A percentile compares a stretch with the other conserved stretches of the same genome.
Evolutionary conservation across 2,888 invertebrate species (phyloP).

Genomic region (Osedax fenrisi): DNA sequence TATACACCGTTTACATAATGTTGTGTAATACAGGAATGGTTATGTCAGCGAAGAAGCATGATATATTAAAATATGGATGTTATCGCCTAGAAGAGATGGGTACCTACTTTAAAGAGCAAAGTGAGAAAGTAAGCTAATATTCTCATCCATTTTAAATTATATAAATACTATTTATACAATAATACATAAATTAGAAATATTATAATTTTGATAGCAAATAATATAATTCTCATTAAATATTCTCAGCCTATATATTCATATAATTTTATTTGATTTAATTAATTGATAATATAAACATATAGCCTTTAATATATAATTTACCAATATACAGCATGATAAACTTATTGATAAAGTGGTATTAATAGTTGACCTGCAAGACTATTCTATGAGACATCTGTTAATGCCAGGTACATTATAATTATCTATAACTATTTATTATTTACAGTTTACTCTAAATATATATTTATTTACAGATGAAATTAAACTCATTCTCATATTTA

Average conservation of each 20-base stretch:
- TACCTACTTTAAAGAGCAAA: constrained; percentile 5
- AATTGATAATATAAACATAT: no score
- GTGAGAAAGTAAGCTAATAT: constrained; percentile 2
- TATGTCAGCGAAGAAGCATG: constrained; percentile 28
- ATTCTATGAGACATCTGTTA: constrained; percentile 45
- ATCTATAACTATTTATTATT: no score
- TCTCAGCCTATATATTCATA: no score
- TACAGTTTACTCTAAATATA: no score
- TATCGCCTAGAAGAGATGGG: constrained; percentile 10
- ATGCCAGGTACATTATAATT: constrained; percentile 46
- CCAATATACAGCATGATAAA: constrained; percentile 37
- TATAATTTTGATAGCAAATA: no score
- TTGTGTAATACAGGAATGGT: constrained; percentile 19
- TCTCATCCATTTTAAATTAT: no score
- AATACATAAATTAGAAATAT: background rate
- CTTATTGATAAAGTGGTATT: constrained; percentile 39
- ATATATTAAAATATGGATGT: constrained; percentile 23
- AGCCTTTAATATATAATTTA: no score
- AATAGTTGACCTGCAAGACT: constrained; percentile 42
- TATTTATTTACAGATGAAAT: no score
- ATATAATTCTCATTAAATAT: no score
- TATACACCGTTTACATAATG: no score
- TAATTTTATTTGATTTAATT: background rate
- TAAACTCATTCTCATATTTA: no score
- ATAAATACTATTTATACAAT: no score